A percentile compares a stretch with the other conserved stretches of the same genome.
These are phyloP conservation scores for Erebia aethiops DNA, from an alignment of 2,888 invertebrate genomes.

Conservation along the genomic window DNA sequence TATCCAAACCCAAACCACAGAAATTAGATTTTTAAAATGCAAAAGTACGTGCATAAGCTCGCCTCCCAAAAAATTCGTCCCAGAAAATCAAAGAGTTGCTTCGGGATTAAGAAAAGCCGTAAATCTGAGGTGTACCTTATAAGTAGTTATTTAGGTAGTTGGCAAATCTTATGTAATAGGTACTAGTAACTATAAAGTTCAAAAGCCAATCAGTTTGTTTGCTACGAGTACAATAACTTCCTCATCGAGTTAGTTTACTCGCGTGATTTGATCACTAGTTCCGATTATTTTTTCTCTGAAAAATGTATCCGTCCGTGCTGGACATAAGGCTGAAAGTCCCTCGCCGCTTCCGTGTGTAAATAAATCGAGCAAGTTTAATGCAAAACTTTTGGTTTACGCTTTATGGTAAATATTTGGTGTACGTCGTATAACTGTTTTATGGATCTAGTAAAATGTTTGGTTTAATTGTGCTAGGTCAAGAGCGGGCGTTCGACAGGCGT, in stretches of 20 bases:
- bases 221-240: conserved; percentile 50
- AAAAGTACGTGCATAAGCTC: too few species aligned
- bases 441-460: conserved; percentile 82
- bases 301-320: conserved; percentile 44
- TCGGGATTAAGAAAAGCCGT: too few species aligned
- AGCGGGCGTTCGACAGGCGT: conserved; percentile 80
- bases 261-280: conserved; percentile 53
- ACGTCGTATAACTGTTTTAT: conserved; percentile 81
- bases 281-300: conserved; percentile 36
- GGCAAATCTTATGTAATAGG: not conserved
- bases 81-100: too few species aligned
- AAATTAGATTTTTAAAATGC: too few species aligned
- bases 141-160: too few species aligned
- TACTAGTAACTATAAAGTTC: conserved; percentile 27
- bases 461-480: conserved; percentile 83
- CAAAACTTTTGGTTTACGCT: conserved; percentile 83
- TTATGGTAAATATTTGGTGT: conserved; percentile 83
- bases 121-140: too few species aligned
- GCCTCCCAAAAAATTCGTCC: too few species aligned
- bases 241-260: conserved; percentile 52
- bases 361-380: conserved; percentile 80
- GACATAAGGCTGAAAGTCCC: conserved; percentile 53
- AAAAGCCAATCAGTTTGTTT: conserved; percentile 43
- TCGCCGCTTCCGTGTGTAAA: conserved; percentile 60
- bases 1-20: too few species aligned